Evolutionary conservation across 1,140 invertebrate genomes (phyloP).

Genomic region (Tetramorium alpestre): DNA sequence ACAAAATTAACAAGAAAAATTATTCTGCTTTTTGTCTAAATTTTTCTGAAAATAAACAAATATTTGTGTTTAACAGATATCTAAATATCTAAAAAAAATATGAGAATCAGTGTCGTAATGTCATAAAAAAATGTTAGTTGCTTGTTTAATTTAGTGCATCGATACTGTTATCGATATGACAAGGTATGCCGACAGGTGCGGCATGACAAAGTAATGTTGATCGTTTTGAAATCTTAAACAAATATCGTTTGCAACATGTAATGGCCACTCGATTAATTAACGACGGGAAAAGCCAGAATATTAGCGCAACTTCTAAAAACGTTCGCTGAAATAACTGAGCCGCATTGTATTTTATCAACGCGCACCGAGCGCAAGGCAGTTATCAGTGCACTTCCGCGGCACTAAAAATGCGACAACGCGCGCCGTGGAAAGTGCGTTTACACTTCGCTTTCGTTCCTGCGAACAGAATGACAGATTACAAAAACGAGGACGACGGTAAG

Average conservation of each 20-base stretch:
- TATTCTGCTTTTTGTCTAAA: not conserved
- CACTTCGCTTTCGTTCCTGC: constrained; percentile 64
- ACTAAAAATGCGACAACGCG: constrained; percentile 46
- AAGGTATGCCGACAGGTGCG: not conserved
- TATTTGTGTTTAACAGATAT: not conserved
- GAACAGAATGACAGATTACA: constrained; percentile 67
- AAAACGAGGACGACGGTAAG: constrained; percentile 59
- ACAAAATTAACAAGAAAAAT: not conserved
- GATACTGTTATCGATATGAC: constrained; percentile 18
- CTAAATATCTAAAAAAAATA: not conserved
- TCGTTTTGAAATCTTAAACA: not conserved
- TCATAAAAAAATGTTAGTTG: not conserved
- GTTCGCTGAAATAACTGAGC: not conserved
- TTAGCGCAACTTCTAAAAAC: not conserved
- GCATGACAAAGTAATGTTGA: not conserved
- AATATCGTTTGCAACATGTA: not conserved
- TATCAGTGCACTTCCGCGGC: constrained; percentile 69
- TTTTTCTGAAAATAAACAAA: not conserved
- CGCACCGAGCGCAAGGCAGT: not conserved
- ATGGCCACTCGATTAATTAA: not conserved
- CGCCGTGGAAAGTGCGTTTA: constrained; percentile 66
- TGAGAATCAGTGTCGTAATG: not conserved
- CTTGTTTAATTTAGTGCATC: not conserved
- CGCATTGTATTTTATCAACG: constrained; percentile 56
- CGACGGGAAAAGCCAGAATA: constrained; percentile 1